phyloP scores from a whole-genome alignment of 2,888 invertebrate genomes.

The Dysmachus trigonus region DNA sequence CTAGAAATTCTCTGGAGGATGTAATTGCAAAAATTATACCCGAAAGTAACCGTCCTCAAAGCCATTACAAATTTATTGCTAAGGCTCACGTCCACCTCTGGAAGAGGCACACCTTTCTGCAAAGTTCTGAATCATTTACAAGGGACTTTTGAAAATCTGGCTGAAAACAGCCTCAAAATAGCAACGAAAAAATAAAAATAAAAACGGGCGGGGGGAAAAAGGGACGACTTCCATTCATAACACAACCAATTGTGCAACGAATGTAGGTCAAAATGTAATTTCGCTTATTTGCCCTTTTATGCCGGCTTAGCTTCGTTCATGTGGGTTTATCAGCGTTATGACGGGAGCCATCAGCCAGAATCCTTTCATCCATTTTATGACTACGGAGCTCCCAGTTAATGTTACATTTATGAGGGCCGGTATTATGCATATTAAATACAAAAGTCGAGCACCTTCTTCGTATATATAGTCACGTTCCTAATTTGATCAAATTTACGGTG shows the following conservation, averaged over 20 bases:
- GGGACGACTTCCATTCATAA: background rate
- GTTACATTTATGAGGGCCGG: background rate
- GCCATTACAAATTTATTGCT: background rate
- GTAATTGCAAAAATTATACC: background rate
- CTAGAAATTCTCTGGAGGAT: background rate
- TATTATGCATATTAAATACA: slow-evolving; percentile 9
- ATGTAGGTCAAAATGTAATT: slow-evolving; percentile 19
- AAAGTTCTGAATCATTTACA: background rate
- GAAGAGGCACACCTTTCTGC: background rate
- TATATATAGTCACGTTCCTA: background rate
- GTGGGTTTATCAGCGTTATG: background rate
- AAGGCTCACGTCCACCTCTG: background rate
- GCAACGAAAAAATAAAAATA: background rate
- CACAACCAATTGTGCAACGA: background rate
- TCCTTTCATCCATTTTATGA: background rate
- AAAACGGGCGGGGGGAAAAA: background rate
- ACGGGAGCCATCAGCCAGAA: background rate
- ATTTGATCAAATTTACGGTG: slow-evolving; percentile 3
- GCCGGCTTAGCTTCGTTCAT: background rate
- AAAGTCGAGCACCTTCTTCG: background rate
- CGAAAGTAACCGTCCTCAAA: background rate
- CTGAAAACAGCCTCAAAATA: background rate
- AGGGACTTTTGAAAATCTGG: background rate
- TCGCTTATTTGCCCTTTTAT: background rate
- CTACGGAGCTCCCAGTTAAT: background rate